Evolutionary conservation across 2,113 vertebrate species (phyloP).

Genomic region (Poeciliopsis occidentalis): DNA sequence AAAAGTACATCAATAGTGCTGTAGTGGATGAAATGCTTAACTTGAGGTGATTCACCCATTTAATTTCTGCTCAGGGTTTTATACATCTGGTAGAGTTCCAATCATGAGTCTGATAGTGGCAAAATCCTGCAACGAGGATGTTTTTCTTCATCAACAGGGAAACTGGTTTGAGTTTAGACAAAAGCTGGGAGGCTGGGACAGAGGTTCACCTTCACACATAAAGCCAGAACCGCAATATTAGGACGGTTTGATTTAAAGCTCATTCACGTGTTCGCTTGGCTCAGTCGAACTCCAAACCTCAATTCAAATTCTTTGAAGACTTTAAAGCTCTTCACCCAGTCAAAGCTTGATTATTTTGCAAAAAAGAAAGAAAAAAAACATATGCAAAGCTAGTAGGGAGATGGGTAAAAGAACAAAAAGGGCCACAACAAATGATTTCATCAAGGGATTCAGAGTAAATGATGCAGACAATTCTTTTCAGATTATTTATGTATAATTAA

Average conservation of each 20-base stretch:
- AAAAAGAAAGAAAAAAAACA: neutral
- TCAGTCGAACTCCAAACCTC: neutral
- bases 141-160: neutral
- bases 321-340: neutral
- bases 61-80: too few species aligned
- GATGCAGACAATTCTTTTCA: too few species aligned
- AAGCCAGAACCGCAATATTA: neutral
- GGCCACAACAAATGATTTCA: too few species aligned
- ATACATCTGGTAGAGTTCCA: too few species aligned
- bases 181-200: neutral
- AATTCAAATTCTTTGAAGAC: neutral
- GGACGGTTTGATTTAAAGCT: neutral
- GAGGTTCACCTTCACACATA: neutral
- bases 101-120: neutral
- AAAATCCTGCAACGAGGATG: neutral
- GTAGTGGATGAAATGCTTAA: too few species aligned
- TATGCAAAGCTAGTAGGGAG: neutral
- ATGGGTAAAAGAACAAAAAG: too few species aligned
- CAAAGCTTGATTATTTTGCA: neutral
- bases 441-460: too few species aligned
- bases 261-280: neutral
- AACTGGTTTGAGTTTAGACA: neutral
- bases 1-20: too few species aligned
- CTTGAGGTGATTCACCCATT: too few species aligned
- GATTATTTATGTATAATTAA: too few species aligned